Evolutionary conservation across 2,797 vertebrate genomes (phyloP), one percentile per base, ranked within the genome.

Genomic region (Hyperoplus immaculatus): DNA sequence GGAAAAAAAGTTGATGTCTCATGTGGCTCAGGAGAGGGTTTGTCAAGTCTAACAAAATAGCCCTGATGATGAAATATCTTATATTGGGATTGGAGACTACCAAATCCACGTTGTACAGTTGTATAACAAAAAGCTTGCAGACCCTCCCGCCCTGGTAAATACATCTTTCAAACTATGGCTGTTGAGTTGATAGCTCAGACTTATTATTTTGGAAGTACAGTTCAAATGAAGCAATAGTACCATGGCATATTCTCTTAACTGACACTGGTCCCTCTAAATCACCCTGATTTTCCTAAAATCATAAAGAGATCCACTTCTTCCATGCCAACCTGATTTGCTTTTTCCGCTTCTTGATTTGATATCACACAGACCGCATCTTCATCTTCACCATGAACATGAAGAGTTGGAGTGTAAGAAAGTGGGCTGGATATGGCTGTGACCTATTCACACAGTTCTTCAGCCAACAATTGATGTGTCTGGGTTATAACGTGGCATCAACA

Each of bases 401-500:
- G 60, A 60, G 53, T 63, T 47, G n/a, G 80, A 83, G 76, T 65
- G 59, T 61, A 83, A 67, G 67, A 81, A 78, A 82, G 75, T 78
- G 80, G 38, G 14, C n/a, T 68, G 68, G 39, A 70, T 73, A 11
- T 68, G 58, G 29, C 73, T 63, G 49, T 46, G 13, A 76, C 68
- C 62, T 63, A 67, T 69, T 79, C 66, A 62, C 51, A 64, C 77
- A 82, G 76, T 85, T 78, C 76, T 81, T 72, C 66, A 82, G 78
- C 80, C 75, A 88, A 75, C 77, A 82, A 68, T 72, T 80, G 83
- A 89, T 81, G 82, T 77, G 79, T 81, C 82, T 81, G 71, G 69
- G 78, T 88, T 88, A 84, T 87, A 89, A 87, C 62, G 78, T 77
- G 72, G 80, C 80, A 81, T 88, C 86, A 85, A 80, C 86, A 80